phyloP scores from a whole-genome alignment of 2,888 invertebrate species.

The Agonopterix subpropinquella region DNA sequence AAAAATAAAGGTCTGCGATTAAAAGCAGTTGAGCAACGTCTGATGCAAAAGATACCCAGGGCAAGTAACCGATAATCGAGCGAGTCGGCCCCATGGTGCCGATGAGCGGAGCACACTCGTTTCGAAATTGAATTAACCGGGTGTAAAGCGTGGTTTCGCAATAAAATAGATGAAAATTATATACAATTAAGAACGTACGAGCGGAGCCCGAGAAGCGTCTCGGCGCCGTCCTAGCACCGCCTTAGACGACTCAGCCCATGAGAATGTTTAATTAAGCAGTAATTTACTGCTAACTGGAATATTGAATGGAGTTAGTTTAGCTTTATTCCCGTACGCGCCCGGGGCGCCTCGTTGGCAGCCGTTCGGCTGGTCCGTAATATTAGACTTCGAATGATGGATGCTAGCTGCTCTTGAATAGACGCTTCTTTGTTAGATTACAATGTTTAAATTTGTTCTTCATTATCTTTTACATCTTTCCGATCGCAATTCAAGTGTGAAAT shows the following conservation, averaged over 20 bases:
- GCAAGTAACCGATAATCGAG: conserved; percentile 28
- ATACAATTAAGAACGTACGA: conserved; percentile 30
- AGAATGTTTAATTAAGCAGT: conserved; percentile 51
- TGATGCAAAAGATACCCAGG: conserved; percentile 25
- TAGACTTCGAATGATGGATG: conserved; percentile 33
- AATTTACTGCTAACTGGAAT: conserved; percentile 45
- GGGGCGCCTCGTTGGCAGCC: conserved; percentile 21
- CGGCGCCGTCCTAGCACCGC: conserved; percentile 19
- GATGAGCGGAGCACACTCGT: conserved; percentile 13
- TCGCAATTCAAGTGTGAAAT: conserved; percentile 28
- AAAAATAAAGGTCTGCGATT: conserved; percentile 24
- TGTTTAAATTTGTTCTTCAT: not conserved
- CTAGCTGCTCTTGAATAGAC: conserved; percentile 4
- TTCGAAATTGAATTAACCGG: conserved; percentile 32
- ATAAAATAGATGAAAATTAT: conserved; percentile 38
- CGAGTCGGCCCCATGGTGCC: conserved; percentile 4
- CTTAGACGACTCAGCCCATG: conserved; percentile 17
- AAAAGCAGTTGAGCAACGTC: conserved; percentile 25
- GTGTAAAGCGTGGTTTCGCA: conserved; percentile 26
- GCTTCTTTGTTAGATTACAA: not conserved
- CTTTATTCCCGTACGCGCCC: conserved; percentile 22
- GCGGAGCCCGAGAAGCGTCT: conserved; percentile 15
- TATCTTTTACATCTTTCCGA: conserved; percentile 17
- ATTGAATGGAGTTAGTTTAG: conserved; percentile 31
- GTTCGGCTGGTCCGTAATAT: conserved; percentile 23